Conservation (phyloP, 2,113 vertebrate species). For the Mastomys coucha region DNA sequence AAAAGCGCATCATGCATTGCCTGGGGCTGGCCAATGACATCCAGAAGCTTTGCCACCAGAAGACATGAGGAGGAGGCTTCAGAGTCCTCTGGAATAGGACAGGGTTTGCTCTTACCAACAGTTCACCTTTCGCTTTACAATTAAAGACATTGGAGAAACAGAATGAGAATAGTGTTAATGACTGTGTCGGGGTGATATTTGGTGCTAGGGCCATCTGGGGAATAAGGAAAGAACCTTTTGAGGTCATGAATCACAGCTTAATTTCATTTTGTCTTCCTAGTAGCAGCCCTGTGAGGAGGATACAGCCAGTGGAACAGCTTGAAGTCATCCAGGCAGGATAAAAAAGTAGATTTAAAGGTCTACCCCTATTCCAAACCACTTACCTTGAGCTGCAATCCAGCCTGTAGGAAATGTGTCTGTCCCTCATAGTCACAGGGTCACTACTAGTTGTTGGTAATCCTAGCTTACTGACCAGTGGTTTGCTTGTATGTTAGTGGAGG, state of each 20-base stretch:
- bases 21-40: constrained; percentile 91
- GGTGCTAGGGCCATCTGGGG: neutral
- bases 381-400: neutral
- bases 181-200: neutral
- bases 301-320: neutral
- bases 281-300: fast-evolving
- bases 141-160: constrained; percentile 53
- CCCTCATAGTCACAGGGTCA: neutral
- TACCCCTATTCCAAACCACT: neutral
- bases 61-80: constrained; percentile 18
- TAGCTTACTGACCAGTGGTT: neutral
- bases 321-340: neutral
- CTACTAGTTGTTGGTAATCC: neutral
- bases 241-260: neutral
- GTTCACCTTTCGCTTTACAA: constrained; percentile 26
- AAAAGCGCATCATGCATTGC: constrained; percentile 91
- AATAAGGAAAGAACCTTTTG: neutral
- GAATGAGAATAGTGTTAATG: neutral
- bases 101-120: neutral
- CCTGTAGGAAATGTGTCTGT: neutral
- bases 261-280: neutral
- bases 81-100: fast-evolving
- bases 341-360: neutral
- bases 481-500: neutral
- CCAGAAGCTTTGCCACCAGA: constrained; percentile 83